Evolutionary conservation across 2,797 vertebrate species (phyloP), one percentile per base, ranked within the genome.

Genomic region (Notolabrus celidotus): DNA sequence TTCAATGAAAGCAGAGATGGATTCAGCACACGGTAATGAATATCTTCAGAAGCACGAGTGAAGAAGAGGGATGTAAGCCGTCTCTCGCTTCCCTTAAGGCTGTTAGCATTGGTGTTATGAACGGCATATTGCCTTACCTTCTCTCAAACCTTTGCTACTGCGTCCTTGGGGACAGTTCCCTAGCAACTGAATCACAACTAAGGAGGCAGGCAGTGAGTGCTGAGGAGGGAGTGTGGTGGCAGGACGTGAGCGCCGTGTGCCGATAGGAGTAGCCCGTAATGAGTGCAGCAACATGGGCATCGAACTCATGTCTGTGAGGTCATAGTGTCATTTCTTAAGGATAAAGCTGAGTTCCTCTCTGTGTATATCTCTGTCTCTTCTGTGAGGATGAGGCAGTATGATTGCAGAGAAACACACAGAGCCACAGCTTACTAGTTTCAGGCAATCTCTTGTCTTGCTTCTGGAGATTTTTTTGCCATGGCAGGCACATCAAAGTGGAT

Each of bases 101-200:
- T 84, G 88, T 90, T 87, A 90, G 85, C 77, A 85, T 90, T 82
- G 84, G 75, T 77, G 89, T 87, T 79, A 90, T 70, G 78, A 89
- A 74, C 52, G 20, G 68, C 74, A 64, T 75, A 52, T 83, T 86
- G 87, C 77, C 73, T 84, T 82, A 79, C 41, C 69, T 23, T 77
- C 84, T 82, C 69, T 45, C 72, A 76, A 79, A 86, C 77, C 81
- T 83, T 60, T 59, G 66, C 79, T 67, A 31, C 74, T 22, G 69
- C 75, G 29, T 90, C 86, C 88, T 88, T 86, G 76, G 83, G 88
- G 89, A 89, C 67, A 75, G 90, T 93, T 92, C 60, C 93, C 85
- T 92, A 91, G 91, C 92, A 92, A 94, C 91, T 10, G 56, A 69
- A 87, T 88, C 84, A 85, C 88, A 90, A 91, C 80, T 84, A 85